Percentiles rank a stretch among this genome's conserved stretches.
These are phyloP conservation scores for Sylvia borin DNA, from an alignment of 2,797 vertebrate genomes.

Conservation along the genomic window DNA sequence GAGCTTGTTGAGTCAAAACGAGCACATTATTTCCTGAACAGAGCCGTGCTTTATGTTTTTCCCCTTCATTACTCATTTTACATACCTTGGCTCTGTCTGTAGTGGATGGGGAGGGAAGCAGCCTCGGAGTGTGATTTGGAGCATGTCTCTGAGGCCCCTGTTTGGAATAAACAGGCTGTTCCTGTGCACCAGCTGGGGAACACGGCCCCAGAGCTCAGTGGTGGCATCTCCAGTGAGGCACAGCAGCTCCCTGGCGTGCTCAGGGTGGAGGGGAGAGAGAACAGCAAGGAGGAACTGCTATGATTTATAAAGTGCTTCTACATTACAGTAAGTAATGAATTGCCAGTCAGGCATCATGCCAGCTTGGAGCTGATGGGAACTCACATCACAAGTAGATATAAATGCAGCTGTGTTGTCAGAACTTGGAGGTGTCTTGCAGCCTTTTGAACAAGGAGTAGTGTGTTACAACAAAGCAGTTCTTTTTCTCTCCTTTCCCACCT, in stretches of 20 bases:
- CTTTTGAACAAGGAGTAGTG: not conserved
- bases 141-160: not conserved
- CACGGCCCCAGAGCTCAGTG: not conserved
- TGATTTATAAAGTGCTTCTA: not conserved
- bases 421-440: not conserved
- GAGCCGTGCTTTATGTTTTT: not conserved
- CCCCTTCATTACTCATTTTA: not conserved
- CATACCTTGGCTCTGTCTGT: not conserved
- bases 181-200: not conserved
- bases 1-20: not conserved
- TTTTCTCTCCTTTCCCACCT: not conserved
- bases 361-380: not conserved
- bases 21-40: not conserved
- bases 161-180: not conserved
- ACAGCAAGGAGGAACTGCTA: not conserved
- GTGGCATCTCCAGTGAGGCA: not conserved
- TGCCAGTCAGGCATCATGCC: not conserved
- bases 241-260: accelerated
- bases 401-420: conserved; percentile 10
- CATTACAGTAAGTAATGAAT: not conserved
- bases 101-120: not conserved
- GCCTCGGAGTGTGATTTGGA: not conserved
- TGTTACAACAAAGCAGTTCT: not conserved
- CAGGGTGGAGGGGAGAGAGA: not conserved
- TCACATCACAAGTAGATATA: not conserved